Evolutionary conservation across 2,888 invertebrate genomes (phyloP).

Genomic region (Blastobasis lacticolella): DNA sequence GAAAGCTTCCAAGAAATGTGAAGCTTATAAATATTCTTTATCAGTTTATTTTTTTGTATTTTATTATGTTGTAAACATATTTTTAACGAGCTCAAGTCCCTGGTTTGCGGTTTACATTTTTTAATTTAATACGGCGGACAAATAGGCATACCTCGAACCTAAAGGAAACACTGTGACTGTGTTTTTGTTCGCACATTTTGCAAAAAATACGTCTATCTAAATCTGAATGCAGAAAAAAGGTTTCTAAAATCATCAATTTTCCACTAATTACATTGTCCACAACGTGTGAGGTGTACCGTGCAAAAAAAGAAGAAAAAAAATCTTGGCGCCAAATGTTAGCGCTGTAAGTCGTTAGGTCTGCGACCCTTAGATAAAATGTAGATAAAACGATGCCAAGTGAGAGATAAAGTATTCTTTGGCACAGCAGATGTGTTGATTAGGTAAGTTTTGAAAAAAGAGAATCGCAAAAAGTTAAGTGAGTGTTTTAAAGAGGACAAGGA

Average conservation of each 20-base stretch:
- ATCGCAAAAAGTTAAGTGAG: too few relatives aligned
- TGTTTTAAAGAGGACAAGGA: conserved; percentile 8
- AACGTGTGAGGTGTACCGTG: conserved; percentile 42
- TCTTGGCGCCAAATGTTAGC: conserved; percentile 51
- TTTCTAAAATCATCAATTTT: conserved; percentile 15
- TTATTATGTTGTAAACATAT: too few relatives aligned
- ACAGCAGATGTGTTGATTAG: conserved; percentile 37
- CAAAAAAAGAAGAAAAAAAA: conserved; percentile 25
- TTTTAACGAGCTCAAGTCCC: too few relatives aligned
- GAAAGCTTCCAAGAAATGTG: too few relatives aligned
- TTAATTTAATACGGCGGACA: too few relatives aligned
- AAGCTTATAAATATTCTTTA: too few relatives aligned
- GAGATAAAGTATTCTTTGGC: conserved; percentile 33
- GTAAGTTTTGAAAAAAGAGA: neutral
- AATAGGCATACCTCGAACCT: too few relatives aligned
- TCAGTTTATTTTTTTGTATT: too few relatives aligned
- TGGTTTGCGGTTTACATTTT: too few relatives aligned
- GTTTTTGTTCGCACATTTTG: too few relatives aligned
- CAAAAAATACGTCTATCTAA: too few relatives aligned
- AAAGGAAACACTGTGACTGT: too few relatives aligned
- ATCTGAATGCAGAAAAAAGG: neutral
- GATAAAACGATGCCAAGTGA: conserved; percentile 33
- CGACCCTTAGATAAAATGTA: conserved; percentile 43
- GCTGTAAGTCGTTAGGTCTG: conserved; percentile 42
- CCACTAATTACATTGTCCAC: conserved; percentile 35